Base-by-base conservation (phyloP, 2,888 invertebrate genomes). In the Carcina quercana region DNA sequence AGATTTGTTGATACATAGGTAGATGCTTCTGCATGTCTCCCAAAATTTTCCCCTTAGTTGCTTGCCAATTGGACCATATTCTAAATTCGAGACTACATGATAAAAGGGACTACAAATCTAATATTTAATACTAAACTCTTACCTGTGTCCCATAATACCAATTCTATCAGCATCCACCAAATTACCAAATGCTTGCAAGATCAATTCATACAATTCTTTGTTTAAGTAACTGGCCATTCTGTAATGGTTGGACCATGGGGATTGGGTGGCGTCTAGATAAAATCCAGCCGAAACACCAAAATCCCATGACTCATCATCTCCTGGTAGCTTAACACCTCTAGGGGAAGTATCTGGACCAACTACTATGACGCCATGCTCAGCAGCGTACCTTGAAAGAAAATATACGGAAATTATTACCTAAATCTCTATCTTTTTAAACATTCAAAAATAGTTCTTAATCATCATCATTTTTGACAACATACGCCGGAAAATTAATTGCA, bases 291-390 rank as follows among this genome's bases (percentile, higher is more conserved):
- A 94, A 6, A 91, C 91, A 15, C 99, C 99, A 78, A 99, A 96
- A 73, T 98, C 97, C 89, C 93, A 97, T 11, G 88, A 85, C 19
- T 96, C 96, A 60, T 95, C 92, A 75, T 98, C 96, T 0, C 97
- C 97, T 10, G 93, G 90, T 35, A 99, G 88, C 50, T 94, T 92
- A 7, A 94, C 87, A 4, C 93, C 95, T 52, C 97, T 87, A 1
- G 98, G 98, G 47, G 97, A 98, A 0, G 98, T 99, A 60, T 99
- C 99, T 0, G 98, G 97, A 37, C 92, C 93, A 2, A 99, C 94
- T 31, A 99, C 88, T 41, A 96, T 89, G 2, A 99, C 75, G 0
- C 93, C 93, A 59, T 93, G 87, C 56, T 95, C 87, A 3, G 96
- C 88, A 3, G 98, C 98, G 74, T 91, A 91, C 53, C 87, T 86